Percentiles rank a stretch among this genome's conserved stretches.
Conservation (phyloP, 2,113 vertebrate species). For the Carassius auratus region DNA sequence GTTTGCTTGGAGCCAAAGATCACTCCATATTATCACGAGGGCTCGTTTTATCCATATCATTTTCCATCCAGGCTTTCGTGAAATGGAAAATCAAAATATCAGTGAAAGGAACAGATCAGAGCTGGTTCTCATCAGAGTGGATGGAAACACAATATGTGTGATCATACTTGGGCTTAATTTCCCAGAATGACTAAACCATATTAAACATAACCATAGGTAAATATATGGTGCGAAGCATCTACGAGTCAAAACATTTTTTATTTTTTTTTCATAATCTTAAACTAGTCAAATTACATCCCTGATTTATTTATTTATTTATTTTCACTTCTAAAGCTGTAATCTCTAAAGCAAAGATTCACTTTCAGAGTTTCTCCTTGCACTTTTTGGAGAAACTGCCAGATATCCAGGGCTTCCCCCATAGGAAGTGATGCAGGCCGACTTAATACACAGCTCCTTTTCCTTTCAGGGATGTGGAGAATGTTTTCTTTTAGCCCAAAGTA, state of each 20-base stretch:
- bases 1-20: conserved; percentile 30
- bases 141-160: background rate
- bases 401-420: conserved; percentile 47
- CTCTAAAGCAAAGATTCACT: conserved; percentile 28
- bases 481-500: conserved; percentile 61
- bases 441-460: conserved; percentile 57
- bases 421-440: conserved; percentile 56
- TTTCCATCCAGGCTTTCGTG: conserved; percentile 38
- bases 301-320: too few species aligned
- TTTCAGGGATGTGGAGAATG: conserved; percentile 44
- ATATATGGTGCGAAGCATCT: background rate
- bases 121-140: conserved; percentile 4
- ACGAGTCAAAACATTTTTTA: background rate
- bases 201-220: too few species aligned
- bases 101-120: background rate
- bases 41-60: conserved; percentile 24
- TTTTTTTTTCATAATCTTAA: background rate
- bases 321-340: background rate
- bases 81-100: conserved; percentile 9
- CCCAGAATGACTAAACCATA: too few species aligned
- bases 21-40: background rate
- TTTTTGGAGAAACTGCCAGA: conserved; percentile 33
- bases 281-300: background rate
- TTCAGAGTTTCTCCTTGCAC: conserved; percentile 18
- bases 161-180: background rate